A percentile compares a stretch with the other conserved stretches of the same genome.
phyloP scores from a whole-genome alignment of 2,113 vertebrate genomes.

The Salvator merianae region DNA sequence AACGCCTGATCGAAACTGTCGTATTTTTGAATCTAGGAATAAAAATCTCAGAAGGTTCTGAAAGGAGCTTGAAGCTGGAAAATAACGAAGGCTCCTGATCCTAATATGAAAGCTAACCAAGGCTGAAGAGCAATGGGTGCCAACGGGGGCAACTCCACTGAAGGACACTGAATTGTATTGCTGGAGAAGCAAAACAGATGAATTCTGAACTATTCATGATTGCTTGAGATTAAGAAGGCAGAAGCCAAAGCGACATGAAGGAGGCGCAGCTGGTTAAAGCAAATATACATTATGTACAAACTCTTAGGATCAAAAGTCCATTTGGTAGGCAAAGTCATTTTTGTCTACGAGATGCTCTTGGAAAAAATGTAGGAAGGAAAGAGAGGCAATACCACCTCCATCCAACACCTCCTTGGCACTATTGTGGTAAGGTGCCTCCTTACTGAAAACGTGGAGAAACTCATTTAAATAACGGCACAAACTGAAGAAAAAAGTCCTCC shows the following conservation, averaged over 20 bases:
- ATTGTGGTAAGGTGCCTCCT: conserved; percentile 75
- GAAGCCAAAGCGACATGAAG: conserved; percentile 71
- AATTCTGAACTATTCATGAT: conserved; percentile 66
- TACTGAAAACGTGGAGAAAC: conserved; percentile 77
- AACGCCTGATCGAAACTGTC: conserved; percentile 51
- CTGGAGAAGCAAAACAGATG: conserved; percentile 58
- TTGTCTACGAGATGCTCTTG: conserved; percentile 71
- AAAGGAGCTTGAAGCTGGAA: conserved; percentile 43
- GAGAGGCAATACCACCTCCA: conserved; percentile 61
- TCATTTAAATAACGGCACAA: conserved; percentile 85
- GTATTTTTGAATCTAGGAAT: conserved; percentile 55
- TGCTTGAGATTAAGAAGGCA: conserved; percentile 76
- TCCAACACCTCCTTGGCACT: conserved; percentile 80
- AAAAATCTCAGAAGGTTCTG: conserved; percentile 44
- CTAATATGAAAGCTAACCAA: conserved; percentile 48
- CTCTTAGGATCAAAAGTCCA: conserved; percentile 75
- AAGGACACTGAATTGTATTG: conserved; percentile 60
- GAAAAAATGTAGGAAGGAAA: conserved; percentile 66
- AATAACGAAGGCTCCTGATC: conserved; percentile 33
- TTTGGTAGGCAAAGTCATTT: conserved; percentile 76
- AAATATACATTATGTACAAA: conserved; percentile 83
- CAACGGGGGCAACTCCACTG: conserved; percentile 26
- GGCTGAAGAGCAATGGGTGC: conserved; percentile 26
- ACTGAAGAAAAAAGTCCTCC: conserved; percentile 75
- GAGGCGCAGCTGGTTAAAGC: conserved; percentile 74